A percentile compares a stretch with the other conserved stretches of the same genome.
Conservation (phyloP, 2,888 invertebrate genomes). For the Stenodema calcarata region DNA sequence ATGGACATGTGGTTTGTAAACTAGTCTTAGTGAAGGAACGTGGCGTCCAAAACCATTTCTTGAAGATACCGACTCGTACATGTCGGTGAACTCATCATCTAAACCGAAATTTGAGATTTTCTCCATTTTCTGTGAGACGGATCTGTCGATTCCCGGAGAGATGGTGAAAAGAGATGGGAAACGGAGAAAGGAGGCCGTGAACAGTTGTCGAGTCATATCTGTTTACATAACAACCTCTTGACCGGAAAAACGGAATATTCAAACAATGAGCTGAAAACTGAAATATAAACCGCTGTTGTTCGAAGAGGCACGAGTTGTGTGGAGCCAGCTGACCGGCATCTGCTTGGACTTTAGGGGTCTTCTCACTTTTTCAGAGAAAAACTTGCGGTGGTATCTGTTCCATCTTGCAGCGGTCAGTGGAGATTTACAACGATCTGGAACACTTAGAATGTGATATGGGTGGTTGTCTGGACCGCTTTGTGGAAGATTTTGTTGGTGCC, state of each 20-base stretch:
- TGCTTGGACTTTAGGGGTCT: background rate
- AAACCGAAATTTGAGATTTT: background rate
- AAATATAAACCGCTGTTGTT: background rate
- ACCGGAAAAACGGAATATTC: background rate
- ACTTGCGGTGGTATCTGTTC: background rate
- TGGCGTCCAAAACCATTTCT: no score
- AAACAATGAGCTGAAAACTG: constrained; percentile 5
- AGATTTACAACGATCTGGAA: no score
- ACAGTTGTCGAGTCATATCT: background rate
- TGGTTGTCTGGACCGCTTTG: no score
- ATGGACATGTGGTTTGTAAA: no score
- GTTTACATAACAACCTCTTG: constrained; percentile 1
- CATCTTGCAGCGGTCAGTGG: background rate
- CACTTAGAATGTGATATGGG: no score
- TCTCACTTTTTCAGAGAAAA: background rate
- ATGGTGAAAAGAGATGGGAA: background rate
- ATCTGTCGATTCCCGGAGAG: background rate
- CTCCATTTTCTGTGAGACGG: background rate
- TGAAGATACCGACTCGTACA: no score
- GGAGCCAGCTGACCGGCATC: background rate
- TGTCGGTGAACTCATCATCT: background rate
- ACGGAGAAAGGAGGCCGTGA: background rate
- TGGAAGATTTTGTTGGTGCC: no score
- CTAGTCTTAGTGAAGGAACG: no score
- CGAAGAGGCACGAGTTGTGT: background rate